Evolutionary conservation across 2,888 invertebrate genomes (phyloP), one percentile per base, ranked within the genome.

Genomic region (Coelinius sp.): DNA sequence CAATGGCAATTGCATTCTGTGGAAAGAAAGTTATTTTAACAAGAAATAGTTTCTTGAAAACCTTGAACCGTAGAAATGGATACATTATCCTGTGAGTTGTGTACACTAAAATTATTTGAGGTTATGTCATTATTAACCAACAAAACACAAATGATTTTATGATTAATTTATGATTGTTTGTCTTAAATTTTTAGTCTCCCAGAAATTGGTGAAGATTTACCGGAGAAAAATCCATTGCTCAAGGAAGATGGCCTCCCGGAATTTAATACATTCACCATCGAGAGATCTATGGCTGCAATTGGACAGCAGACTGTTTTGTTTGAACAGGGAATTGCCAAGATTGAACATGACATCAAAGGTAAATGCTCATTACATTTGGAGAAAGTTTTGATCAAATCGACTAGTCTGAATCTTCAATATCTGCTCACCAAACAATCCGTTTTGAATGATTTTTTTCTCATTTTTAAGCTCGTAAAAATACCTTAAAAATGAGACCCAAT

Each of bases 251-350:
- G 93, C 0, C 88, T 94, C 52, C 97, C 97, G 4, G 93, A 95
- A 82, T 97, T 97, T 85, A 93, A 92, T 80, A 91, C 92, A 74
- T 89, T 97, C 20, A 93, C 94, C 1, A 93, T 95, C 59, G 95
- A 96, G 86, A 94, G 94, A 88, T 96, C 96, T 85, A 90, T 95
- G 73, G 94, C 94, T 1, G 94, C 95, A 4, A 93, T 97, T 78
- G 95, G 94, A 31, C 95, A 93, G 85, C 93, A 95, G 81, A 92
- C 95, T 0, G 88, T 95, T 35, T 94, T 95, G 71, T 94, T 94
- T 82, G 97, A 97, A 88, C 92, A 93, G 80, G 91, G 92, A 14
- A 91, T 96, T 0, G 90, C 91, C 82, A 89, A 91, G 44, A 88
- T 96, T 64, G 96, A 95, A 83, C 89, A 90, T 65, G 87, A 89